These are phyloP conservation scores for Epistrophe grossulariae DNA, from an alignment of 2,888 invertebrate species.

Conservation along the genomic window DNA sequence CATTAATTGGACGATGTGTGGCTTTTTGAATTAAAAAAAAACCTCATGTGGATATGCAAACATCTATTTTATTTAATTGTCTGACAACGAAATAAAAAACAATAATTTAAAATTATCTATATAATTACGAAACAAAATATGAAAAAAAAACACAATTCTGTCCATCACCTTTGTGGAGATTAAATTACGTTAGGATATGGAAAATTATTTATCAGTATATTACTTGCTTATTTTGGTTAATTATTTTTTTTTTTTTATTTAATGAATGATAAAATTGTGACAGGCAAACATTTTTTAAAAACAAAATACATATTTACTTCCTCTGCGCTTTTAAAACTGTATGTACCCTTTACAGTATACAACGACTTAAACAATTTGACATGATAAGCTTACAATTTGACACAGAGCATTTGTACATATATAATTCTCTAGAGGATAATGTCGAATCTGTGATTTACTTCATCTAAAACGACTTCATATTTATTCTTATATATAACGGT, in stretches of 20 bases:
- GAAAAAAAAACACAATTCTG: background rate
- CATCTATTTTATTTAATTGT: conserved; percentile 11
- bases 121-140: background rate
- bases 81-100: background rate
- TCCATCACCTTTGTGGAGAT: conserved; percentile 11
- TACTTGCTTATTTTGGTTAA: background rate
- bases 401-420: no score
- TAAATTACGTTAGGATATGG: background rate
- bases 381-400: no score
- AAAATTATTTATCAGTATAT: background rate
- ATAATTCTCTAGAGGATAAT: no score
- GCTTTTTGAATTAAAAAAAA: background rate
- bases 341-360: no score
- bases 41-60: conserved; percentile 1
- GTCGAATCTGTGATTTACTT: no score
- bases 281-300: no score
- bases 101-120: conserved; percentile 4
- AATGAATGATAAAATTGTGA: background rate
- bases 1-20: conserved; percentile 26
- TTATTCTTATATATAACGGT: no score
- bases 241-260: background rate
- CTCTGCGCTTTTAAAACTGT: no score
- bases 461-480: no score
- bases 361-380: no score
- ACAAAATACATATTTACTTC: no score